Percentiles rank a stretch among this genome's conserved stretches.
These are phyloP conservation scores for Thalassaphorura encarpata DNA, from an alignment of 1,140 invertebrate genomes.

Conservation along the genomic window DNA sequence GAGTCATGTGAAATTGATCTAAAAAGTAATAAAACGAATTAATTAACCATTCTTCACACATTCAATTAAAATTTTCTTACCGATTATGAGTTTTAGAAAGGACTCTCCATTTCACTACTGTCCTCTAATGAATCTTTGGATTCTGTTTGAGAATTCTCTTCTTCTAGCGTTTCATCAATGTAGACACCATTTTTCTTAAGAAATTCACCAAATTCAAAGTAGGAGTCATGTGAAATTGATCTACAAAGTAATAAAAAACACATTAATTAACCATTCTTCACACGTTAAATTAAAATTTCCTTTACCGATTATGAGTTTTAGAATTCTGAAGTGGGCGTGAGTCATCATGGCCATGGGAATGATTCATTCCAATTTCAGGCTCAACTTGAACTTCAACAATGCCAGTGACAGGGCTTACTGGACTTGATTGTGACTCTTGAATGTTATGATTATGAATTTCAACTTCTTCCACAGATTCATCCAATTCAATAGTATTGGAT, in stretches of 20 bases:
- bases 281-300: neutral
- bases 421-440: slow-evolving; percentile 22
- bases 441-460: too few species aligned
- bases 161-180: slow-evolving; percentile 31
- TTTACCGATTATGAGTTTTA: slow-evolving; percentile 29
- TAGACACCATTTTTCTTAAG: slow-evolving; percentile 22
- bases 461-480: slow-evolving; percentile 22
- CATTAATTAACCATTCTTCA: slow-evolving; percentile 6
- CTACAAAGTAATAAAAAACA: slow-evolving; percentile 7
- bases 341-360: neutral
- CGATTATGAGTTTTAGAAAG: slow-evolving; percentile 29
- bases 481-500: too few species aligned
- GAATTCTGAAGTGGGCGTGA: slow-evolving; percentile 19
- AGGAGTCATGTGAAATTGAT: slow-evolving; percentile 83
- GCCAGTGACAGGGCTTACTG: slow-evolving; percentile 27
- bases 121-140: slow-evolving; percentile 27
- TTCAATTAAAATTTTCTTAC: neutral
- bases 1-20: slow-evolving; percentile 79
- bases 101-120: too few species aligned
- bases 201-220: slow-evolving; percentile 55
- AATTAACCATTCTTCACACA: slow-evolving; percentile 3
- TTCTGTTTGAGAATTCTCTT: slow-evolving; percentile 27
- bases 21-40: slow-evolving; percentile 3
- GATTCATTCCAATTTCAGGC: slow-evolving; percentile 21
- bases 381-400: slow-evolving; percentile 10